Conservation (phyloP, 2,113 vertebrate genomes). For the Anhinga rufa region DNA sequence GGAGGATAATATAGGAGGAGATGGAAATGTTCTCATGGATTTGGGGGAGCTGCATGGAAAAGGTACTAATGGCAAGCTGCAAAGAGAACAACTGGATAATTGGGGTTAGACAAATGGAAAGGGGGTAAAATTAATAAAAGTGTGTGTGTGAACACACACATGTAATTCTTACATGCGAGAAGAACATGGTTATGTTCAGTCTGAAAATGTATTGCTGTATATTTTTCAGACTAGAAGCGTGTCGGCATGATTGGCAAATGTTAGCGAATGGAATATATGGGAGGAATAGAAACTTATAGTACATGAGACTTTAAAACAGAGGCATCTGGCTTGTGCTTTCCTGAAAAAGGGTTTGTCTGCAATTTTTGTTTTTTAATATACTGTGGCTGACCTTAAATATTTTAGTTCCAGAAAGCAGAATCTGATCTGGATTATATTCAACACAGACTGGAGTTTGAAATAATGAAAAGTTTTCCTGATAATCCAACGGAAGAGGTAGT, state of each 20-base stretch:
- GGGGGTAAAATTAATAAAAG: not conserved
- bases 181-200: not conserved
- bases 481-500: slow-evolving; percentile 77
- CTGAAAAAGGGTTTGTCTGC: not conserved
- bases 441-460: slow-evolving; percentile 86
- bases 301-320: not conserved
- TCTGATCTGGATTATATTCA: slow-evolving; percentile 92
- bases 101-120: not conserved
- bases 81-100: not conserved
- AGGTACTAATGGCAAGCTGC: not conserved
- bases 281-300: not conserved
- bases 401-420: slow-evolving; percentile 93
- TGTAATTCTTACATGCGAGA: not conserved
- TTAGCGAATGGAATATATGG: not conserved
- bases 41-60: not conserved
- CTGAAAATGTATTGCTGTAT: not conserved
- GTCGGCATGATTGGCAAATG: not conserved
- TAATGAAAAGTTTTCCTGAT: slow-evolving; percentile 75
- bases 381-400: slow-evolving; percentile 48
- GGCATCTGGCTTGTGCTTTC: not conserved
- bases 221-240: not conserved
- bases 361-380: not conserved
- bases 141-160: not conserved
- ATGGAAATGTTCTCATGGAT: not conserved
- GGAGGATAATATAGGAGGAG: not conserved